Percentiles rank a stretch among this genome's conserved stretches.
phyloP scores from a whole-genome alignment of 1,140 invertebrate species.

The Ericerus pela region DNA sequence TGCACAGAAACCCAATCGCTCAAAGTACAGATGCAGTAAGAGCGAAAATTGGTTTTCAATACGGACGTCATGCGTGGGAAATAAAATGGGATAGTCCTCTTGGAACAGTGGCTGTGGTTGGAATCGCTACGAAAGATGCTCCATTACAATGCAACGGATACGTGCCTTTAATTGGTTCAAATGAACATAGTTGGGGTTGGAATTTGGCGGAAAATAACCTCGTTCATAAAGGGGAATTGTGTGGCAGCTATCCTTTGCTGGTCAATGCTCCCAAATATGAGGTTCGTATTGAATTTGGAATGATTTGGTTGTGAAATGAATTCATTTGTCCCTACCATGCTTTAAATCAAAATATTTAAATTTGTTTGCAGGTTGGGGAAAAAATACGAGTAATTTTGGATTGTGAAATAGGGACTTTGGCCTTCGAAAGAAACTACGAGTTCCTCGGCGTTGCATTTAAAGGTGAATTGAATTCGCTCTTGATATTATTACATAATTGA shows the following conservation, averaged over 20 bases:
- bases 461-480: conserved; percentile 39
- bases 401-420: conserved; percentile 91
- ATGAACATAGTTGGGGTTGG: conserved; percentile 98
- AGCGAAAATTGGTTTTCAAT: conserved; percentile 84
- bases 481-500: conserved; percentile 1
- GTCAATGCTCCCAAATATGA: conserved; percentile 98
- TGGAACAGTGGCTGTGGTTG: conserved; percentile 87
- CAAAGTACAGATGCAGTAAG: conserved; percentile 95
- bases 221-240: conserved; percentile 87
- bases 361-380: conserved; percentile 79
- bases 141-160: conserved; percentile 83
- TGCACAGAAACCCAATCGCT: conserved; percentile 93
- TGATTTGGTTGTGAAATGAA: neutral
- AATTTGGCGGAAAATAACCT: conserved; percentile 96
- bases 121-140: conserved; percentile 89
- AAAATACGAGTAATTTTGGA: conserved; percentile 91
- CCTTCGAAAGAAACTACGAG: conserved; percentile 97
- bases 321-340: conserved; percentile 6
- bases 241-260: conserved; percentile 86
- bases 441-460: conserved; percentile 95
- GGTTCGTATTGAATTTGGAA: conserved; percentile 37
- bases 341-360: conserved; percentile 17
- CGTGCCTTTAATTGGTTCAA: conserved; percentile 81
- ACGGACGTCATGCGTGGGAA: conserved; percentile 94
- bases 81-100: conserved; percentile 97